phyloP scores from a whole-genome alignment of 1,140 invertebrate species.

The Musca domestica region DNA sequence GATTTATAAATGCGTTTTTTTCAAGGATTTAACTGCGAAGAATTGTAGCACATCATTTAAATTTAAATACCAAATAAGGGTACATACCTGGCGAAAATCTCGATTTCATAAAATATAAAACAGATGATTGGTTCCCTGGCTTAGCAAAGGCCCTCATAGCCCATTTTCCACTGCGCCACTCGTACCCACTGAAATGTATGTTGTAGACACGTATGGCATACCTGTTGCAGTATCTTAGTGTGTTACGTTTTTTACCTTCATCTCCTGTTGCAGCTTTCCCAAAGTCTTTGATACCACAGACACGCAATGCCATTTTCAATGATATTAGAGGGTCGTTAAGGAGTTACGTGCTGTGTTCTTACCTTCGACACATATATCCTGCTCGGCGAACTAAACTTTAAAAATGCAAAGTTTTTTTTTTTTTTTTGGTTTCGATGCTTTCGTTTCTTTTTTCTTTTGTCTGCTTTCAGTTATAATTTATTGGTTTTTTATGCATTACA shows the following conservation, averaged over 20 bases:
- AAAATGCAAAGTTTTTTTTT: slow-evolving; percentile 13
- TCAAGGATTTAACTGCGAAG: too few relatives aligned
- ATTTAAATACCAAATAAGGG: too few relatives aligned
- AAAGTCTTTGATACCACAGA: slow-evolving; percentile 7
- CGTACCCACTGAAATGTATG: too few relatives aligned
- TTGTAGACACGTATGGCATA: not conserved
- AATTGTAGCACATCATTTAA: too few relatives aligned
- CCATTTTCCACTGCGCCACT: too few relatives aligned
- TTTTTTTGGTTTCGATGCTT: too few relatives aligned
- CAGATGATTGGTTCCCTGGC: too few relatives aligned
- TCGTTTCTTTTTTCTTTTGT: not conserved
- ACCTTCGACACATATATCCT: not conserved
- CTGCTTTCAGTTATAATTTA: slow-evolving; percentile 10
- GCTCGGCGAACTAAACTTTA: not conserved
- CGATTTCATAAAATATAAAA: too few relatives aligned
- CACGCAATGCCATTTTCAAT: slow-evolving; percentile 22
- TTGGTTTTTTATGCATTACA: slow-evolving; percentile 17
- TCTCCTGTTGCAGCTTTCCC: too few relatives aligned
- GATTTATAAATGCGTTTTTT: too few relatives aligned
- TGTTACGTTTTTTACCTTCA: not conserved
- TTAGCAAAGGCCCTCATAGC: too few relatives aligned
- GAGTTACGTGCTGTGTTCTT: slow-evolving; percentile 7
- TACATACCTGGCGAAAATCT: too few relatives aligned
- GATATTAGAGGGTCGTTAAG: slow-evolving; percentile 21
- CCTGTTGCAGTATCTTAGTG: slow-evolving; percentile 9